phyloP scores from a whole-genome alignment of 2,113 vertebrate species.

The Albula goreensis region DNA sequence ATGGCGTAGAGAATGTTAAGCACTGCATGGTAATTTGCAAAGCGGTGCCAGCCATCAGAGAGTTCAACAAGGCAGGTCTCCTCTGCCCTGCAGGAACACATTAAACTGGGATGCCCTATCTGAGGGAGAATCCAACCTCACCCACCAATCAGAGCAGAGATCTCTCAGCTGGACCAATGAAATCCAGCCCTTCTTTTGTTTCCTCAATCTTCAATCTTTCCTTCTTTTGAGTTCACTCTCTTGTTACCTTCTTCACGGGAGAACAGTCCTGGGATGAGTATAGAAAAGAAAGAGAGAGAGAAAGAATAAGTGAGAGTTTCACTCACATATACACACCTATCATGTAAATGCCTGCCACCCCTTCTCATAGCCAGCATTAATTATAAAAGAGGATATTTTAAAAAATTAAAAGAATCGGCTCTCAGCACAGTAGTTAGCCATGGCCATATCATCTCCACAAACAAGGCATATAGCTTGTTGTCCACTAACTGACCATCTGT shows the following conservation, averaged over 20 bases:
- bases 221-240: conserved; percentile 28
- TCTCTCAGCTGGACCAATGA: conserved; percentile 56
- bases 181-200: conserved; percentile 52
- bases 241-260: conserved; percentile 45
- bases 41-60: neutral
- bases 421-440: too few species aligned
- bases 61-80: neutral
- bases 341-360: conserved; percentile 73
- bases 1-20: neutral
- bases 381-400: too few species aligned
- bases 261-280: conserved; percentile 58
- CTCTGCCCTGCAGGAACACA: neutral
- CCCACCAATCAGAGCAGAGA: conserved; percentile 30
- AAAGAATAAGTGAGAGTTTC: conserved; percentile 35
- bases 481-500: too few species aligned
- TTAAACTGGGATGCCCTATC: neutral
- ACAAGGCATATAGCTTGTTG: too few species aligned
- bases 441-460: too few species aligned
- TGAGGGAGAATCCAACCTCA: neutral
- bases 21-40: neutral
- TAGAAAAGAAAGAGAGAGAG: conserved; percentile 66
- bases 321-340: too few species aligned
- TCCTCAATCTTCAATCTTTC: conserved; percentile 40
- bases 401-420: too few species aligned
- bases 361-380: conserved; percentile 67